phyloP scores from a whole-genome alignment of 2,113 vertebrate species.

The Cololabis saira region DNA sequence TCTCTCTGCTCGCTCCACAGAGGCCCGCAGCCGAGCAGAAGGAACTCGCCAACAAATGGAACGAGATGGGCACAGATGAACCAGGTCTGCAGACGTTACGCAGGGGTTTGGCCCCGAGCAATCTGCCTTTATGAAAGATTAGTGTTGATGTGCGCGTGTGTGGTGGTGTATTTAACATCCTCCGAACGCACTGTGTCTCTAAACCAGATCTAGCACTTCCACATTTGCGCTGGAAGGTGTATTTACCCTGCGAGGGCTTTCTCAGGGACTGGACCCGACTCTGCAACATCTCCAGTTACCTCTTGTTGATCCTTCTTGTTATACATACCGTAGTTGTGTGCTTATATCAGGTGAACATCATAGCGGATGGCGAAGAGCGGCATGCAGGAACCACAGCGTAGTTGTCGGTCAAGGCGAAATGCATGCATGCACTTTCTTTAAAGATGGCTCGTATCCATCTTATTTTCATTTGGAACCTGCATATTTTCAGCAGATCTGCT shows the following conservation, averaged over 20 bases:
- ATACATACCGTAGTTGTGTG: not conserved
- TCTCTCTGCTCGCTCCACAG: constrained; percentile 72
- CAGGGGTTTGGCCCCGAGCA: constrained; percentile 13
- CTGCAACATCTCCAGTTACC: not conserved
- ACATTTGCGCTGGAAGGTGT: not conserved
- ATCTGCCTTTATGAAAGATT: constrained; percentile 39
- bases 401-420: too few species aligned
- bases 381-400: not conserved
- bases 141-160: constrained; percentile 27
- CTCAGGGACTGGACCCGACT: not conserved
- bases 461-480: not conserved
- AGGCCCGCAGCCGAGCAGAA: constrained; percentile 90
- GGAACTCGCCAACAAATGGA: constrained; percentile 96
- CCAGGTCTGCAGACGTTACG: constrained; percentile 84
- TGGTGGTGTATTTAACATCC: constrained; percentile 2
- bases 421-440: too few species aligned
- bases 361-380: not conserved
- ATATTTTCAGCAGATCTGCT: constrained; percentile 14
- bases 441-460: not conserved
- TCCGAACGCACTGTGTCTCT: constrained; percentile 14
- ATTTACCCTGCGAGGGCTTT: constrained; percentile 14
- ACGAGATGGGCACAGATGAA: constrained; percentile 98
- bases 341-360: not conserved
- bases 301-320: not conserved
- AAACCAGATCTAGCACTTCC: constrained; percentile 9